Base-by-base conservation (phyloP, 1,140 invertebrate genomes). In the Hirudo medicinalis region DNA sequence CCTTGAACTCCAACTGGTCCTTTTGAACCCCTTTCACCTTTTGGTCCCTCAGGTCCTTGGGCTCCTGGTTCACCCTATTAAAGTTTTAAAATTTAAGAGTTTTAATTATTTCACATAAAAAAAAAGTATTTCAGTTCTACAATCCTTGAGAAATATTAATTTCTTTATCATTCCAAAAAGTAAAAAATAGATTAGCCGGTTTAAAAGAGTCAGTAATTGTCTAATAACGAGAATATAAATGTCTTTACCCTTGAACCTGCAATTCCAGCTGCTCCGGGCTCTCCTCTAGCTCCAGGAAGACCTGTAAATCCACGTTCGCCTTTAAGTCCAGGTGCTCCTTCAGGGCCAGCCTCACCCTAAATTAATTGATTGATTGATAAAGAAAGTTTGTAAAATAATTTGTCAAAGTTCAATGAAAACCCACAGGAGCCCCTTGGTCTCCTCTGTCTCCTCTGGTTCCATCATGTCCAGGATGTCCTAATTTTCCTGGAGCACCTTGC, bases 371-470 rank as follows among this genome's bases (percentile, higher is more conserved):
- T n/a, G 29, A 15, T 20, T 63, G 3, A 63, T 63, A n/a, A 63
- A 63, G 57, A 22, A 25, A n/a, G 57, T 32, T 13, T 20, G 8
- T 25, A 0, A 63, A 32, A n/a, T 20, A n/a, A 25, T 63, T 15
- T 25, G 19, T 63, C 20, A 13, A 63, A 22, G 19, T 25, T 11
- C 0, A 63, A 63, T n/a, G 19, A 63, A 22, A 63, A 63, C 57
- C 19, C 1, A 63, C 57, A 63, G 57, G 22, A 13, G 57, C 22
- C 22, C 57, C 57, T 25, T 22, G 22, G 8, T 63, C 57, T 63
- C 57, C 57, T 63, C 57, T 63, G 19, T 63, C 57, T 63, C 57
- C 57, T 63, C 57, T 22, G 20, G 57, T 2, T 25, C 57, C 57
- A 63, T 63, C 57, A 15, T 63, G 57, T 25, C 57, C 57, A 0